Evolutionary conservation across 2,888 invertebrate species (phyloP), one percentile per base, ranked within the genome.

Genomic region (Clivina fossor): DNA sequence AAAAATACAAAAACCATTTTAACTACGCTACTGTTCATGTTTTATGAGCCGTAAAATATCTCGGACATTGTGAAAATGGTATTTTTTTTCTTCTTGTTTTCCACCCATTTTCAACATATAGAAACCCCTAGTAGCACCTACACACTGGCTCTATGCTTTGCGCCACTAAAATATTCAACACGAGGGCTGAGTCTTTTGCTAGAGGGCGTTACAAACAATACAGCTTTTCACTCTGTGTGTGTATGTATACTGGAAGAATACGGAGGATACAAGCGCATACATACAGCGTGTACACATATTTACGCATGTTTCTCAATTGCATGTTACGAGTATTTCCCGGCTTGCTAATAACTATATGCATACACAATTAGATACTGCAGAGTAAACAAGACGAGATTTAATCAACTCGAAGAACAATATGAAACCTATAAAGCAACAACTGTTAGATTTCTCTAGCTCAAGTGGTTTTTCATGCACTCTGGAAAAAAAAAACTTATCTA

Each of bases 11-110:
- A n/a, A n/a, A n/a, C n/a, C n/a, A n/a, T n/a, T 56, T 24, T 51
- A 41, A 16, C 44, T 16, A 40, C 53, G 48, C 56, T 56, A 58
- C 53, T 54, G 51, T 30, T 38, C 41, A 16, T 28, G 30, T 49
- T 60, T 60, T 60, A 60, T 56, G 60, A 49, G 16, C 59, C 53
- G 57, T 60, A 60, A 60, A 60, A 60, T 59, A 60, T 59, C 57
- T 59, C 51, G 58, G 58, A 58, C 57, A 55, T 56, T 49, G 60
- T 58, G 59, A 56, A 55, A 57, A 60, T 55, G 57, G 48, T 49
- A 50, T 60, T 60, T 60, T 60, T 54, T 53, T 58, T 56, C 48
- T 58, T 56, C 55, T 58, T 33, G 22, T 43, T 43, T n/a, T n/a
- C n/a, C n/a, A n/a, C n/a, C n/a, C n/a, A n/a, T n/a, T n/a, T n/a